A percentile compares a stretch with the other conserved stretches of the same genome.
These are phyloP conservation scores for Poecilobothrus nobilitatus DNA, from an alignment of 2,888 invertebrate species.

Conservation along the genomic window DNA sequence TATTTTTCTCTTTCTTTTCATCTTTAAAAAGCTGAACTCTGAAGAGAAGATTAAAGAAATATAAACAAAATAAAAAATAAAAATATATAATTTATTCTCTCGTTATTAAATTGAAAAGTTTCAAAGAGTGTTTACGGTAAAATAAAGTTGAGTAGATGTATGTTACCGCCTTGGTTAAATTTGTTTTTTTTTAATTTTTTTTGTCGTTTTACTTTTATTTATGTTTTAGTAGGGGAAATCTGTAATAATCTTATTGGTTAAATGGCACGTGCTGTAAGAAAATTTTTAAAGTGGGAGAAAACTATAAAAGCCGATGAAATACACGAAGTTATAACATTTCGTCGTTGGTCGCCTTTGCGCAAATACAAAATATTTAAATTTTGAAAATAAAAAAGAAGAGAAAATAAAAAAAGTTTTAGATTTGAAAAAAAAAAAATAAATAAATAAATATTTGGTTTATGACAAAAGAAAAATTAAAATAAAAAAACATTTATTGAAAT, in stretches of 20 bases:
- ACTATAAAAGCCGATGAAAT: conserved; percentile 31
- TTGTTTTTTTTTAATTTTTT: not conserved
- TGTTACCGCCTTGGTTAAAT: not conserved
- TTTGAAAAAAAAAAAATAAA: conserved; percentile 14
- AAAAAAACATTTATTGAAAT: conserved; percentile 8
- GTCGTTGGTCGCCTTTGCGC: conserved; percentile 32
- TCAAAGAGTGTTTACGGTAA: no score
- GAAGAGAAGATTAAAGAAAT: no score
- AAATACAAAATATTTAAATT: conserved; percentile 9
- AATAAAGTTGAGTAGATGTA: no score
- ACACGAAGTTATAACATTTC: conserved; percentile 31
- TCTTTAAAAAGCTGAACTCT: not conserved
- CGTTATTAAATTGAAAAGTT: no score
- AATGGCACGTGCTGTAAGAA: conserved; percentile 28
- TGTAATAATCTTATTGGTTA: conserved; percentile 25
- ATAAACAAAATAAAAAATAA: no score
- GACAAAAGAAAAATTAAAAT: conserved; percentile 15
- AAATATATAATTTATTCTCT: no score
- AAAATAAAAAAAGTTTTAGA: conserved; percentile 15
- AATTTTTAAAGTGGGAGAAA: conserved; percentile 24
- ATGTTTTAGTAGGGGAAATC: not conserved
- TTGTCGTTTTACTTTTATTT: not conserved
- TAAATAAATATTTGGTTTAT: conserved; percentile 7
- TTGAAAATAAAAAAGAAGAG: conserved; percentile 12
- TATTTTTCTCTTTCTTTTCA: not conserved